phyloP scores from a whole-genome alignment of 2,888 invertebrate genomes.

The Nymphalis urticae region DNA sequence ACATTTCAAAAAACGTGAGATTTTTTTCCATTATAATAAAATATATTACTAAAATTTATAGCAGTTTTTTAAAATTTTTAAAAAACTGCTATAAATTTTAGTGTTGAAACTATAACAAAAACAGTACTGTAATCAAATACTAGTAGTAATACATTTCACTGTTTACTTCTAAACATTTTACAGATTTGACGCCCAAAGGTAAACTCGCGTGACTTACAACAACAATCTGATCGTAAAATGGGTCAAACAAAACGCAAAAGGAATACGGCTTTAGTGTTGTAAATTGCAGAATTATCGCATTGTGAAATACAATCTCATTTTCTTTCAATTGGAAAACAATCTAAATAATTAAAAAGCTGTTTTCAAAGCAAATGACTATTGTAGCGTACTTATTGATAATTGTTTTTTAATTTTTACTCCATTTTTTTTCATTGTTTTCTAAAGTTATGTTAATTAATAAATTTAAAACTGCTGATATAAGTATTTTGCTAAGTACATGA shows the following conservation, averaged over 20 bases:
- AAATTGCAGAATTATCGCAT: conserved; percentile 28
- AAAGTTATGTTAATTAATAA: too few relatives aligned
- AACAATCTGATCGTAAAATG: conserved; percentile 37
- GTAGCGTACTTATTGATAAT: too few relatives aligned
- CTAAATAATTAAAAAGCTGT: not conserved
- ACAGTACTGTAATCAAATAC: not conserved
- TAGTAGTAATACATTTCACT: conserved; percentile 7
- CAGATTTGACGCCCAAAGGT: conserved; percentile 35
- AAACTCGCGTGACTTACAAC: conserved; percentile 35
- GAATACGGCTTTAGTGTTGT: conserved; percentile 33
- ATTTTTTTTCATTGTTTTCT: too few relatives aligned
- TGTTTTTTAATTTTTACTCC: too few relatives aligned
- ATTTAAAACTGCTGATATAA: too few relatives aligned
- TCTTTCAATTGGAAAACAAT: conserved; percentile 5
- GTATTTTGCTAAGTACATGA: too few relatives aligned
- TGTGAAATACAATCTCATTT: conserved; percentile 19
- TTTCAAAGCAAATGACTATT: not conserved
- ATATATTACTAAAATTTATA: too few relatives aligned
- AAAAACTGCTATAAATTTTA: too few relatives aligned
- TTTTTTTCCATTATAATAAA: too few relatives aligned
- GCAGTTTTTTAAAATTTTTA: too few relatives aligned
- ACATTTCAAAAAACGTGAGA: too few relatives aligned
- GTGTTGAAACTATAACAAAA: too few relatives aligned
- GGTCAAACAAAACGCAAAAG: conserved; percentile 36
- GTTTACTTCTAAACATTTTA: conserved; percentile 30